Evolutionary conservation across 2,113 vertebrate species (phyloP), one percentile per base, ranked within the genome.

Genomic region (Boleophthalmus pectinirostris): DNA sequence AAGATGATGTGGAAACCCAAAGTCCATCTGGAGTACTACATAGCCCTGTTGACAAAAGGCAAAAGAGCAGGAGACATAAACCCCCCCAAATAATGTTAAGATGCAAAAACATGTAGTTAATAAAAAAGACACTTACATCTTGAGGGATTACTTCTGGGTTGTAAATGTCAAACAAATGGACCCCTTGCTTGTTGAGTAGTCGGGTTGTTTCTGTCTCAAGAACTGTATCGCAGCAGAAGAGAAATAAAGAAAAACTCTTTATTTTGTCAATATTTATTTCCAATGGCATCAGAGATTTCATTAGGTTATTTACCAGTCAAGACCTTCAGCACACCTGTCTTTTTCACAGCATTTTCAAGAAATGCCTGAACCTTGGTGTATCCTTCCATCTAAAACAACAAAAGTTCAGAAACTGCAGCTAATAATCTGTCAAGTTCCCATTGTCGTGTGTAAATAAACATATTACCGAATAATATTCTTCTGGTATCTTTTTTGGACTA

Each of bases 1-100:
- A 69, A 95, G 83, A 75, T 95, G 94, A 63, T 94, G 92, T 0
- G 95, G 94, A 83, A 97, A 96, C 43, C 90, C 91, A 67, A 97
- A 97, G 77, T 96, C 95, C 90, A 96, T 90, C 73, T 94, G 93
- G 12, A 94, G 84, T n/a, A 95, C 69, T 57, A 92, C 18, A 0
- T 91, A 96, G 49, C 95, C 94, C 96, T 96, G 65, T 38, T 68
- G 14, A 10, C 12, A 51, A 11, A 47, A 18, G 15, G 7, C 51
- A 29, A 58, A 15, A n/a, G 0, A 54, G 21, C n/a, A 54, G 51
- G 9, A 10, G 51, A 54, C 49, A 53, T 24, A 57, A 24, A 5
- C 23, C 4, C 24, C 24, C n/a, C 5, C 3, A 57, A 58, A 24
- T 8, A 15, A 25, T 15, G 56, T 15, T 25, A 0, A 5, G 15